Percentiles rank a stretch among this genome's conserved stretches.
Evolutionary conservation across 2,888 invertebrate species (phyloP).

Genomic region (Eupithecia dodoneata): DNA sequence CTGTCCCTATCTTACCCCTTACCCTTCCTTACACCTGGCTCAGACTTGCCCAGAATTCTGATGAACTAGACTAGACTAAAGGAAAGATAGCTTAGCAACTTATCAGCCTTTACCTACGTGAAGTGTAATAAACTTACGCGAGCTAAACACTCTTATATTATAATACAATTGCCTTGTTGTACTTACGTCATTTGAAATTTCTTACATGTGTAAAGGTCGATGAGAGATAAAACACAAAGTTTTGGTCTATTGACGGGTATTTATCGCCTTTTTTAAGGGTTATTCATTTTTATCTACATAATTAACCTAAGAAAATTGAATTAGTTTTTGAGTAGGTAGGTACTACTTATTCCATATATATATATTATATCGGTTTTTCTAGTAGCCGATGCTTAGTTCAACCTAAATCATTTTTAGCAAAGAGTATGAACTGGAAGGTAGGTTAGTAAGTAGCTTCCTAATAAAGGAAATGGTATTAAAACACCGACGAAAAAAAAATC

Average conservation of each 20-base stretch:
- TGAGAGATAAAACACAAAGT: not conserved
- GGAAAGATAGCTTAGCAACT: not conserved
- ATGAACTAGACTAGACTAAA: slow-evolving; percentile 55
- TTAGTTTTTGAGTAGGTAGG: not conserved
- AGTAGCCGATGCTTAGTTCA: not conserved
- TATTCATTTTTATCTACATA: not conserved
- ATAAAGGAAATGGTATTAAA: not conserved
- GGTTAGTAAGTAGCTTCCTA: not conserved
- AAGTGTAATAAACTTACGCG: not conserved
- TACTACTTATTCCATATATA: not conserved
- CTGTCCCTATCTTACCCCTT: slow-evolving; percentile 54
- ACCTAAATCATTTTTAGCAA: not conserved
- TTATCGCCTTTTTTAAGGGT: not conserved
- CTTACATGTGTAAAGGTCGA: not conserved
- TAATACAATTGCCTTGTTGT: not conserved
- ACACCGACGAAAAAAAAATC: not conserved
- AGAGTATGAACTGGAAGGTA: not conserved
- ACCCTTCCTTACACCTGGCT: slow-evolving; percentile 45
- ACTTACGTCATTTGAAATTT: too few species aligned
- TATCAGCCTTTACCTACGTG: not conserved
- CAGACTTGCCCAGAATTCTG: slow-evolving; percentile 76
- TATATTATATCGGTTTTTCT: not conserved
- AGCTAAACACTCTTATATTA: not conserved
- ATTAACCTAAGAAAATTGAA: not conserved
- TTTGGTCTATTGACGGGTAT: not conserved